phyloP scores from a whole-genome alignment of 2,888 invertebrate species.

The Hoplodrina ambigua region DNA sequence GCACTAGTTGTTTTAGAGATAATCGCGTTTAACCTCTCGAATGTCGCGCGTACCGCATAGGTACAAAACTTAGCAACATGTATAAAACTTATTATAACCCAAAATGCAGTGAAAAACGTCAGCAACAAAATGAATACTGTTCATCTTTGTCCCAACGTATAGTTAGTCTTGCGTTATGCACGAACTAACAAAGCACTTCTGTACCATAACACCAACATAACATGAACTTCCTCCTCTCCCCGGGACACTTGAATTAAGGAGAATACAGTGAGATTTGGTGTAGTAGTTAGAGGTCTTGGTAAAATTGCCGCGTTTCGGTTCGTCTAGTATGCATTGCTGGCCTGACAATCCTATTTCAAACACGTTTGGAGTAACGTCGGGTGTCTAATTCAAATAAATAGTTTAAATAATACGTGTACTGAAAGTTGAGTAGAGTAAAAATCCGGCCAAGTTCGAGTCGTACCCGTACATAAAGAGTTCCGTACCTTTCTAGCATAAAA shows the following conservation, averaged over 20 bases:
- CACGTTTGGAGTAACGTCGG: slow-evolving; percentile 53
- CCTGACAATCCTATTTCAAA: slow-evolving; percentile 66
- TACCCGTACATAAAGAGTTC: too few relatives aligned
- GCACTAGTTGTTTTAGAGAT: too few relatives aligned
- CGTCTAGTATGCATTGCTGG: slow-evolving; percentile 69
- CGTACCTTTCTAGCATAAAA: too few relatives aligned
- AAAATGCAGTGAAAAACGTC: slow-evolving; percentile 2
- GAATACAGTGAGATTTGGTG: background rate
- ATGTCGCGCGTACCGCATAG: too few relatives aligned
- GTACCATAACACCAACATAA: slow-evolving; percentile 36
- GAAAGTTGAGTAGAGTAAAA: slow-evolving; percentile 21
- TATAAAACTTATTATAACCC: background rate
- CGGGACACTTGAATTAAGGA: background rate
- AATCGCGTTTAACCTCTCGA: too few relatives aligned
- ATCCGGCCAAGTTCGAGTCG: background rate
- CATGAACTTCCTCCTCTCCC: slow-evolving; percentile 19
- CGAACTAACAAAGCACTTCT: slow-evolving; percentile 58
- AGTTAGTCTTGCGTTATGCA: slow-evolving; percentile 59
- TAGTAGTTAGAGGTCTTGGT: slow-evolving; percentile 28
- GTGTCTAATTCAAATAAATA: slow-evolving; percentile 67
- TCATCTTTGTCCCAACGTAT: slow-evolving; percentile 36
- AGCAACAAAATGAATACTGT: slow-evolving; percentile 32
- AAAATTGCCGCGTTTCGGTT: slow-evolving; percentile 51
- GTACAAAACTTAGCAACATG: too few relatives aligned
- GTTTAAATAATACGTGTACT: slow-evolving; percentile 45